Evolutionary conservation across 2,888 invertebrate species (phyloP).

Genomic region (Nomada fucata): DNA sequence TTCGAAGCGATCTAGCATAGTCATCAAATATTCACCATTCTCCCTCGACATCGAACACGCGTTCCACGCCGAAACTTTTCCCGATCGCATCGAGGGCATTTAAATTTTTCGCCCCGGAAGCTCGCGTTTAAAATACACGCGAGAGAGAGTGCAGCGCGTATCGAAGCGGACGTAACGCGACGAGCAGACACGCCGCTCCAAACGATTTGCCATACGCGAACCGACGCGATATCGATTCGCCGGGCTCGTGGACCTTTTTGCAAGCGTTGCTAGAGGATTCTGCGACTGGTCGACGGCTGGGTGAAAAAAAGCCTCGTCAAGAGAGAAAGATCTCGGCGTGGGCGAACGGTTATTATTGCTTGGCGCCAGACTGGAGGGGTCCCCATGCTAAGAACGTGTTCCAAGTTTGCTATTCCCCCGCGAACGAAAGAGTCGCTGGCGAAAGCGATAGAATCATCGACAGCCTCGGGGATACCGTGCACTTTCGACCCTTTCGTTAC

Average conservation of each 20-base stretch:
- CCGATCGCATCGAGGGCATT: neutral
- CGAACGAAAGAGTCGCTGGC: conserved; percentile 53
- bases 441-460: conserved; percentile 57
- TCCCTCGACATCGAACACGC: neutral
- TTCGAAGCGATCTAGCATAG: neutral
- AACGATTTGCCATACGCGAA: conserved; percentile 32
- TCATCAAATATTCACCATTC: neutral
- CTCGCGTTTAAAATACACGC: conserved; percentile 21
- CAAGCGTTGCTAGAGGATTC: conserved; percentile 20
- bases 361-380: conserved; percentile 77
- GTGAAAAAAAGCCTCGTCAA: conserved; percentile 66
- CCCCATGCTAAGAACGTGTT: conserved; percentile 64
- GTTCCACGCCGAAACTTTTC: neutral
- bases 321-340: conserved; percentile 72
- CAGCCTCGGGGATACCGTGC: conserved; percentile 31
- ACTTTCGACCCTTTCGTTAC: conserved; percentile 27
- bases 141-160: neutral
- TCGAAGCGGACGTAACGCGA: conserved; percentile 26
- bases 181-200: conserved; percentile 33
- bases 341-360: conserved; percentile 81
- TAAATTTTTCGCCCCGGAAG: neutral
- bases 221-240: conserved; percentile 52
- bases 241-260: conserved; percentile 32
- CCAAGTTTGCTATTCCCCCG: conserved; percentile 44
- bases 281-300: conserved; percentile 40